Conservation (phyloP, 2,888 invertebrate genomes). For the Lithophane ornitopus region DNA sequence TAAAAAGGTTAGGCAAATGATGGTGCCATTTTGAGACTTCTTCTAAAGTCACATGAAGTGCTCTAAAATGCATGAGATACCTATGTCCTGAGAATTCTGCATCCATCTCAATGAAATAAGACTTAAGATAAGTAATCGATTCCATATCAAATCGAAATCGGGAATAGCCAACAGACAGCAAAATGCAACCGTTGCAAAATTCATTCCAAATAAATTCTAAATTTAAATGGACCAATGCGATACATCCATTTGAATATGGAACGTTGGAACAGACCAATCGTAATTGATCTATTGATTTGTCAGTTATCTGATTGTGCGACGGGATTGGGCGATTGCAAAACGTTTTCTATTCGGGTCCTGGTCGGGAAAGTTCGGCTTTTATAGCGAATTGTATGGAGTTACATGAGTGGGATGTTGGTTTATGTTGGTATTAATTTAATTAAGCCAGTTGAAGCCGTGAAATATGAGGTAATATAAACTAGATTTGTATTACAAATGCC, state of each 20-base stretch:
- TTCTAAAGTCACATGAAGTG: not conserved
- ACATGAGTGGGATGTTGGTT: conserved; percentile 55
- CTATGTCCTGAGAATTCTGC: not conserved
- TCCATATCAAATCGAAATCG: conserved; percentile 55
- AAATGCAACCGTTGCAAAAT: conserved; percentile 70
- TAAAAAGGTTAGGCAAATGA: no score
- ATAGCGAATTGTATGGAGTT: conserved; percentile 46
- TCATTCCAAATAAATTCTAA: conserved; percentile 69
- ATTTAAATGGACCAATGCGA: conserved; percentile 73
- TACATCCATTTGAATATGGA: conserved; percentile 75
- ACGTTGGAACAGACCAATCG: conserved; percentile 66
- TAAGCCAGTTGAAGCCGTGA: conserved; percentile 31
- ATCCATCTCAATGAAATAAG: conserved; percentile 6
- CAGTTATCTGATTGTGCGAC: conserved; percentile 73
- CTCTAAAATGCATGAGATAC: conserved; percentile 17
- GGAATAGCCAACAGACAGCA: conserved; percentile 61
- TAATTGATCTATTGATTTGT: conserved; percentile 86
- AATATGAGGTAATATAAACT: conserved; percentile 52
- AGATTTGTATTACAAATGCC: conserved; percentile 36
- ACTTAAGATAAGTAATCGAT: conserved; percentile 39
- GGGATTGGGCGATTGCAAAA: conserved; percentile 67
- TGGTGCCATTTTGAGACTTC: no score
- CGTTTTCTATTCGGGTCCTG: conserved; percentile 58
- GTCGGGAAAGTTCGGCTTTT: conserved; percentile 64
- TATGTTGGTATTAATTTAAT: conserved; percentile 56